phyloP scores from a whole-genome alignment of 2,888 invertebrate genomes.

The Nemoura dubitans region DNA sequence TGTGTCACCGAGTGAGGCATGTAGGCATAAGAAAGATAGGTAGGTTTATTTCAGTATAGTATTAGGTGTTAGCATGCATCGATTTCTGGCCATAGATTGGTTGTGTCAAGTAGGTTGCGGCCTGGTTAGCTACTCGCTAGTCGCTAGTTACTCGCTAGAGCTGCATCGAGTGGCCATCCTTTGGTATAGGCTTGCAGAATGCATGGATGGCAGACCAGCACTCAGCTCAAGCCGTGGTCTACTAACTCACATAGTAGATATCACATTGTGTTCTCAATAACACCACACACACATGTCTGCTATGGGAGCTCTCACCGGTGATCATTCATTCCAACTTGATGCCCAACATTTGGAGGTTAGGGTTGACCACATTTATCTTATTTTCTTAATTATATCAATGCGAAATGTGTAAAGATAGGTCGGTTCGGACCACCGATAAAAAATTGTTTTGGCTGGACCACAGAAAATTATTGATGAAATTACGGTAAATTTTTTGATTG shows the following conservation, averaged over 20 bases:
- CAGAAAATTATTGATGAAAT: not conserved
- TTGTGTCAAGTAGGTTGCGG: not conserved
- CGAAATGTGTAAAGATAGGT: not conserved
- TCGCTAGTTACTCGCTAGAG: not conserved
- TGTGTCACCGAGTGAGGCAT: no score
- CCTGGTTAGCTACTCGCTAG: conserved; percentile 8
- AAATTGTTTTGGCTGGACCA: not conserved
- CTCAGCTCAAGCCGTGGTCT: not conserved
- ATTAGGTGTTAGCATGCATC: not conserved
- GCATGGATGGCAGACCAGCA: not conserved
- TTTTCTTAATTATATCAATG: not conserved
- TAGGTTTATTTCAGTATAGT: not conserved
- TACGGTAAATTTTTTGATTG: not conserved
- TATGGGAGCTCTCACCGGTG: not conserved
- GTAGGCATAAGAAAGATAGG: no score
- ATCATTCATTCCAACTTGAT: not conserved
- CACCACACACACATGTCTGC: not conserved
- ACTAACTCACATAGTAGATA: conserved; percentile 1
- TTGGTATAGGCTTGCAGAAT: not conserved
- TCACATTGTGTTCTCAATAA: conserved; percentile 16
- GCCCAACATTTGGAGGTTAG: not conserved
- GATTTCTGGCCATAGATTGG: not conserved
- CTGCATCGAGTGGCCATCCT: no score
- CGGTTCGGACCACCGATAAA: not conserved
- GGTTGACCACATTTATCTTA: not conserved